Base-by-base conservation (phyloP, 2,888 invertebrate genomes). In the Lordiphosa fenestrarum region DNA sequence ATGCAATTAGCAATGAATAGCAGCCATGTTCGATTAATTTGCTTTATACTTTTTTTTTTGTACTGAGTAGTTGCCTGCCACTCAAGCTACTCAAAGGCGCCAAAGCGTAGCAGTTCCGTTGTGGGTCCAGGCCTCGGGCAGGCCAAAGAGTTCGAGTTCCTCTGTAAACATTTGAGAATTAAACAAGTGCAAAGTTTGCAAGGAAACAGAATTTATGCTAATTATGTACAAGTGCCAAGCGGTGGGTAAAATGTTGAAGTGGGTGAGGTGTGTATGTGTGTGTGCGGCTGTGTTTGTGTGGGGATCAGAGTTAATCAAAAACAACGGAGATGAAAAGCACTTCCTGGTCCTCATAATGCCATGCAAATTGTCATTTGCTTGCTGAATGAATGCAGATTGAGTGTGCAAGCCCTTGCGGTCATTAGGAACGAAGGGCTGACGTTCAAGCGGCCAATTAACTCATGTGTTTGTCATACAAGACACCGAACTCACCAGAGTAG, bases 71-170 rank as follows among this genome's bases (percentile, higher is more conserved):
- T 71, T 71, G 66, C 72, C 78, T 61, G 76, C 37, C 25, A 55
- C 36, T 38, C 41, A 56, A 13, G 21, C 50, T 73, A 80, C 39
- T 80, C 78, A 56, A 80, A 84, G 53, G 85, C 81, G 53, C 78
- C 83, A 35, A 80, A 84, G 42, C 78, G 85, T 44, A 83, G 70
- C 59, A 84, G 64, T 10, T 80, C 85, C 68, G 73, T 65, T 19
- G 84, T 46, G 35, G 69, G 66, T 59, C 58, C 69, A 42, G 82
- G 75, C 75, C 84, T 53, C 55, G 63, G 55, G 54, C 71, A 67
- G 61, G 74, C 84, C 82, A 77, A 44, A 19, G 75, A 75, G 50
- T 82, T 77, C 72, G 44, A 71, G 48, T 78, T 78, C 75, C 75
- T 84, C 84, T 77, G 77, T 57, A 77, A 77, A 59, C 84, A 81